phyloP scores from a whole-genome alignment of 2,888 invertebrate species.

The Amorpha juglandis region DNA sequence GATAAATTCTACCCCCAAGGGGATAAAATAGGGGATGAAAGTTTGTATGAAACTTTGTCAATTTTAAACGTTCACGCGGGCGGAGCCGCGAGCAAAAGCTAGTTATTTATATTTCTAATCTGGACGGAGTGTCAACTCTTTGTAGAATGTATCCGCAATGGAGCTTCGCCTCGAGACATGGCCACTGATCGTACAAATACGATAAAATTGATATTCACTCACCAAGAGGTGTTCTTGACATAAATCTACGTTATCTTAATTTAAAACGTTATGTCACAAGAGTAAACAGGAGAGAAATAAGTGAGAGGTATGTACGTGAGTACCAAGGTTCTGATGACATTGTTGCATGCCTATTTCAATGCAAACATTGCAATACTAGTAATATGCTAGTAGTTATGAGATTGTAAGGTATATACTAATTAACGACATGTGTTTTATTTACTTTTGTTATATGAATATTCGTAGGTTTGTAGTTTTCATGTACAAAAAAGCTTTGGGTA shows the following conservation, averaged over 20 bases:
- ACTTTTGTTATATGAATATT: too few species aligned
- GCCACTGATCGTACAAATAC: not conserved
- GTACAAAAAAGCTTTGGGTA: too few species aligned
- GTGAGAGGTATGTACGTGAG: not conserved
- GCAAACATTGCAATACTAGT: not conserved
- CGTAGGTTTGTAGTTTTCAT: too few species aligned
- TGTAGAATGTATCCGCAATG: not conserved
- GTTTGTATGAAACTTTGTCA: too few species aligned
- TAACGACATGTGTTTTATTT: too few species aligned
- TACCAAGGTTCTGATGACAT: not conserved
- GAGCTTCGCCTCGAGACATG: not conserved
- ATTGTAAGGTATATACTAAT: too few species aligned
- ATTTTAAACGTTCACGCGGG: too few species aligned
- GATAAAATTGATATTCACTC: constrained; percentile 10
- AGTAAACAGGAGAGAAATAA: constrained; percentile 11
- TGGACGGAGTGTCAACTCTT: not conserved
- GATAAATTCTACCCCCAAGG: too few species aligned
- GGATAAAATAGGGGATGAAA: too few species aligned
- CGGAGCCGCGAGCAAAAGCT: too few species aligned
- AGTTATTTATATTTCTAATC: not conserved
- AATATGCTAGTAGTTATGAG: not conserved
- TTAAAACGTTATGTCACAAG: constrained; percentile 9
- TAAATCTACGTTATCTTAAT: constrained; percentile 9
- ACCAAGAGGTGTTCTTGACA: constrained; percentile 15
- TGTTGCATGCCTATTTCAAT: not conserved